Evolutionary conservation across 2,797 vertebrate genomes (phyloP), one percentile per base, ranked within the genome.

Genomic region (Pantherophis alleghaniensis): DNA sequence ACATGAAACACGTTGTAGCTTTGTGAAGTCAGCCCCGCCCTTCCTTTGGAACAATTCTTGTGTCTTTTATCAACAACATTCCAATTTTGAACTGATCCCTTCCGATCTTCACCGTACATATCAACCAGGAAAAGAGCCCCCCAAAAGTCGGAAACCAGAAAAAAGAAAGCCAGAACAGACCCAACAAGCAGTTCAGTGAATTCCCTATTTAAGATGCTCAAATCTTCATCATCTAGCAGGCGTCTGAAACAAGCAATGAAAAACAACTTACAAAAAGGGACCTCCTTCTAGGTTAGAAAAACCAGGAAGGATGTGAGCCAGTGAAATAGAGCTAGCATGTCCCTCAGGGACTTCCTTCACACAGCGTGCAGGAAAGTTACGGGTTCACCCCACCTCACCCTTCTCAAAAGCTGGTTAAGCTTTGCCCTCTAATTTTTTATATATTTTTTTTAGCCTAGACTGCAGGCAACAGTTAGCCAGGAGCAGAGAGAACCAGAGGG

Each of bases 111-210:
- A 2, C 9, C 22, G 37, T 42, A 10, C 37, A 1, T 22, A 79
- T 22, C 74, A 79, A 10, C 1, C 37, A 11, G 74, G 37, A 42
- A 42, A 42, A 11, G 37, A 22, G 7, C 18, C 0, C 32, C 1
- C 7, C 69, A 37, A 22, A 24, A 92, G 92, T 94, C 91, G 91
- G 91, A 91, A 60, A 87, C 95, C 92, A 88, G 91, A 92, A 63
- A 63, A 11, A 61, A 61, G 9, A 89, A 53, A 14, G 5, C 3
- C 32, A n/a, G 95, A 83, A 83, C 9, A 47, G 20, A 5, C 10
- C 20, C 20, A 24, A 24, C 20, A 12, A 83, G 74, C 1, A 24
- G 74, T 83, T 5, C 37, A 11, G 74, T 1, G 20, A 83, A 47
- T 47, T 4, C 74, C 74, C 18, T 11, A 37, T 42, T 83, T 12